These are phyloP conservation scores for Saccostrea glomerata DNA, from an alignment of 1,140 invertebrate species.

Conservation along the genomic window DNA sequence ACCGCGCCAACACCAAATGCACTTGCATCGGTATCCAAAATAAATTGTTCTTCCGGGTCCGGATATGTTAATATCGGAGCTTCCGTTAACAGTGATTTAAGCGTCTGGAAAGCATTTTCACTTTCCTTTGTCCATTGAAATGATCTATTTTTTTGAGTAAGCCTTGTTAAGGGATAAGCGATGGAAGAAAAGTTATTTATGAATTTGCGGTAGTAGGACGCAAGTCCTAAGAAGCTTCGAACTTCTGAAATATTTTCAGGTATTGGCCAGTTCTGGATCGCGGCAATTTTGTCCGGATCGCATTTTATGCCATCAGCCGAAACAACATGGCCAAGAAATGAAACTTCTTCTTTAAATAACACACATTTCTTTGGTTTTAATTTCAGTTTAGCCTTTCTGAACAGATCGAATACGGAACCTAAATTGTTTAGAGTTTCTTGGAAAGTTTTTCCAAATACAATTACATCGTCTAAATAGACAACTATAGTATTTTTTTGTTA, in stretches of 20 bases:
- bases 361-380: conserved; percentile 66
- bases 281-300: conserved; percentile 68
- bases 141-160: conserved; percentile 26
- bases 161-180: conserved; percentile 49
- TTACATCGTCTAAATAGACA: conserved; percentile 28
- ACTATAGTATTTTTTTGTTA: no score
- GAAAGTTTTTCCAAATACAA: conserved; percentile 39
- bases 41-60: background rate
- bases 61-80: no score
- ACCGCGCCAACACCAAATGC: background rate
- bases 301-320: conserved; percentile 62
- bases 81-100: no score
- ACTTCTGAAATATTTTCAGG: conserved; percentile 68
- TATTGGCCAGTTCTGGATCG: conserved; percentile 66
- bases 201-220: conserved; percentile 68
- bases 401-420: conserved; percentile 64
- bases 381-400: conserved; percentile 64
- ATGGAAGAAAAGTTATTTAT: conserved; percentile 50
- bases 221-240: conserved; percentile 69
- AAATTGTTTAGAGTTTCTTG: conserved; percentile 53
- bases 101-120: conserved; percentile 17
- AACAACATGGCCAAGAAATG: conserved; percentile 71
- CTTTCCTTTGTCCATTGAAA: background rate
- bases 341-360: conserved; percentile 59
- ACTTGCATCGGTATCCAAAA: conserved; percentile 12